Conservation (phyloP, 2,888 invertebrate genomes). For the Boloria selene region DNA sequence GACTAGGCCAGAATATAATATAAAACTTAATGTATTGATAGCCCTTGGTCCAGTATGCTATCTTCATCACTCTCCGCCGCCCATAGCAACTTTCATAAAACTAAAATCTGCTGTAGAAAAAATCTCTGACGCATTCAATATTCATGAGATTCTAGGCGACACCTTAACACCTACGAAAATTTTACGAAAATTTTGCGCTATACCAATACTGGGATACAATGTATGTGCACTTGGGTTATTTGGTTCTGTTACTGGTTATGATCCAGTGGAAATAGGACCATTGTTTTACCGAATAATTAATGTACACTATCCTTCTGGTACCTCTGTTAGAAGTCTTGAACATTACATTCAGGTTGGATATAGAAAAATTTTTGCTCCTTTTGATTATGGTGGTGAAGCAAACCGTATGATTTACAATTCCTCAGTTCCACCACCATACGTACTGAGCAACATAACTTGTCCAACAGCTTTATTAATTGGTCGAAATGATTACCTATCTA, state of each 20-base stretch:
- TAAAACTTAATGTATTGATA: conserved; percentile 74
- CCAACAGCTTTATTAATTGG: conserved; percentile 48
- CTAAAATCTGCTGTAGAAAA: conserved; percentile 40
- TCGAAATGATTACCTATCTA: conserved; percentile 50
- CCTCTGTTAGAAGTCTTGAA: conserved; percentile 50
- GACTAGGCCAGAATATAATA: conserved; percentile 76
- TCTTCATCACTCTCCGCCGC: conserved; percentile 55
- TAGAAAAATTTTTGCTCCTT: conserved; percentile 46
- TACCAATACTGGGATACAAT: conserved; percentile 26
- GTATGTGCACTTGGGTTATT: conserved; percentile 32
- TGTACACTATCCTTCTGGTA: conserved; percentile 50
- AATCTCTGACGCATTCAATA: conserved; percentile 20
- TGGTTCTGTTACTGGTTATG: conserved; percentile 36
- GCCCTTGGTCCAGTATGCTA: conserved; percentile 82
- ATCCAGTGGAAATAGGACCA: conserved; percentile 42
- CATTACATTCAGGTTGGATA: conserved; percentile 51
- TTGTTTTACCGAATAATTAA: conserved; percentile 38
- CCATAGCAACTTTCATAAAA: conserved; percentile 49
- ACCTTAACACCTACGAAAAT: conserved; percentile 1
- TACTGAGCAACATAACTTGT: conserved; percentile 51
- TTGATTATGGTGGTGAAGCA: conserved; percentile 48
- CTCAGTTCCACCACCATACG: conserved; percentile 49
- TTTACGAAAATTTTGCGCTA: conserved; percentile 27
- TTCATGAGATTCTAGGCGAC: conserved; percentile 38
- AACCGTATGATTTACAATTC: conserved; percentile 50